phyloP scores from a whole-genome alignment of 1,140 invertebrate genomes.

The Drosophila miranda region DNA sequence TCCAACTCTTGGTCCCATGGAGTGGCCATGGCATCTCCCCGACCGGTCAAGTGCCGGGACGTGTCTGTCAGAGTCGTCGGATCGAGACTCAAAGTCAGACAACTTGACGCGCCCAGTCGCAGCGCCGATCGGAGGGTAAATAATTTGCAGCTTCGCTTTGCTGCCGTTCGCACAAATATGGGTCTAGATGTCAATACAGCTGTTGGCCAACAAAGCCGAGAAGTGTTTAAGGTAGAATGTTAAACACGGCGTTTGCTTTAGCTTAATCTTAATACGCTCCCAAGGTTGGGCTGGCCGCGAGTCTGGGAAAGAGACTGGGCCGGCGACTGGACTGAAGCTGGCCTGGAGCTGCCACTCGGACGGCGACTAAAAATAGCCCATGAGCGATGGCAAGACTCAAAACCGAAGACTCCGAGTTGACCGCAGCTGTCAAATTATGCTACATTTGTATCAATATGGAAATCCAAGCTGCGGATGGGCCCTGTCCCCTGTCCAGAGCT shows the following conservation, averaged over 20 bases:
- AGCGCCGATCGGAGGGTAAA: constrained; percentile 38
- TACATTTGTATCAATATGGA: constrained; percentile 53
- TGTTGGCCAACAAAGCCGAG: constrained; percentile 25
- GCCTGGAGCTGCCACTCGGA: too few species aligned
- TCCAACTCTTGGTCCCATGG: constrained; percentile 16
- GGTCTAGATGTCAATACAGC: constrained; percentile 72
- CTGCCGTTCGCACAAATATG: constrained; percentile 57
- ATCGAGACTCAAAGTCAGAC: constrained; percentile 50
- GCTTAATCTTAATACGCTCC: constrained; percentile 50
- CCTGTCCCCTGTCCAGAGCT: constrained; percentile 46
- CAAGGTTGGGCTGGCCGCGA: constrained; percentile 50
- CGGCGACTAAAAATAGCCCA: constrained; percentile 66
- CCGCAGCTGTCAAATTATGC: constrained; percentile 78
- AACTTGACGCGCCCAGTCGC: constrained; percentile 52
- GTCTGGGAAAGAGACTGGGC: constrained; percentile 25
- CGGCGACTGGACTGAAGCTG: too few species aligned
- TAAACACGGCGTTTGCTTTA: constrained; percentile 36
- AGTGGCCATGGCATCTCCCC: constrained; percentile 60
- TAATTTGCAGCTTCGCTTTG: constrained; percentile 66
- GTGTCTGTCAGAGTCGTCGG: constrained; percentile 47
- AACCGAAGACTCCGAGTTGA: constrained; percentile 36
- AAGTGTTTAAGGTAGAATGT: constrained; percentile 15
- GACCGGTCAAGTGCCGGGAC: constrained; percentile 65
- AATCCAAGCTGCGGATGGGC: constrained; percentile 57
- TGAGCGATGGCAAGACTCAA: constrained; percentile 62